Conservation (phyloP, 2,113 vertebrate genomes). For the Calcarius ornatus region DNA sequence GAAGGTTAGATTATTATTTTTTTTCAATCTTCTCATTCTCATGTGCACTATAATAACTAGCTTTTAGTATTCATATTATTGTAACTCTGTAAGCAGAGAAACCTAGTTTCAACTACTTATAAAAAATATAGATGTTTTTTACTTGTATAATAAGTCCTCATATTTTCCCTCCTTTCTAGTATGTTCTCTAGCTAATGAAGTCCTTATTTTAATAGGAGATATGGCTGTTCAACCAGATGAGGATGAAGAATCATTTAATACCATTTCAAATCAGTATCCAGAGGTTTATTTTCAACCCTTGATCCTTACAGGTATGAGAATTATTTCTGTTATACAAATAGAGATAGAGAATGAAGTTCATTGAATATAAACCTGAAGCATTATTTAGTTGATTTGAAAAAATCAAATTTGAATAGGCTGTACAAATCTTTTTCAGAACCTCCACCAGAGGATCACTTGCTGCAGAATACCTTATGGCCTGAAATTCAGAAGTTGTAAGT, state of each 20-base stretch:
- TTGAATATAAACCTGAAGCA: background rate
- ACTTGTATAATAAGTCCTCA: background rate
- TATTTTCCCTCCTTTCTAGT: background rate
- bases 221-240: conserved; percentile 54
- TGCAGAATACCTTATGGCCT: conserved; percentile 98
- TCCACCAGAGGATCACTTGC: conserved; percentile 92
- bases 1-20: background rate
- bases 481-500: conserved; percentile 98
- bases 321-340: background rate
- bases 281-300: conserved; percentile 88
- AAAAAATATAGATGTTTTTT: background rate
- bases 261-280: conserved; percentile 82
- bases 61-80: background rate
- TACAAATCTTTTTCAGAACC: conserved; percentile 80
- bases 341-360: background rate
- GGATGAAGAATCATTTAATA: conserved; percentile 73
- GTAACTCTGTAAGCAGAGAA: background rate
- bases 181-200: background rate
- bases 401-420: background rate
- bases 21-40: background rate
- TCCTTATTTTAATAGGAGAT: conserved; percentile 77
- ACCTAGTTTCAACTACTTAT: background rate
- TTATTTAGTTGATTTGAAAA: background rate
- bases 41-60: background rate
- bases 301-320: conserved; percentile 82